phyloP scores from a whole-genome alignment of 2,113 vertebrate species.

The Sarotherodon lohbergeri region DNA sequence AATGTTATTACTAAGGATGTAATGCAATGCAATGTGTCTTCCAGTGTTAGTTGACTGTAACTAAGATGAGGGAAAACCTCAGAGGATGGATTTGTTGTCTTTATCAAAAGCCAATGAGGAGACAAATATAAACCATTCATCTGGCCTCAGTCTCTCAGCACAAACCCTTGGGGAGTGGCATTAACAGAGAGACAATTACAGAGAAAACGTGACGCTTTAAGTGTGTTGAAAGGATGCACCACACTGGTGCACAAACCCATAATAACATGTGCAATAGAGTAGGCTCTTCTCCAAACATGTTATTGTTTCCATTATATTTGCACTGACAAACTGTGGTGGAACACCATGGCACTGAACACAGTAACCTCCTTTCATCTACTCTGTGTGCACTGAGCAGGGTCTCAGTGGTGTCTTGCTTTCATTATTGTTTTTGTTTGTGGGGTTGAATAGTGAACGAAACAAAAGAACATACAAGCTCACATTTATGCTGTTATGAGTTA shows the following conservation, averaged over 20 bases:
- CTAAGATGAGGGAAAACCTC: constrained; percentile 13
- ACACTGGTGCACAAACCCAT: background rate
- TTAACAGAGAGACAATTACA: background rate
- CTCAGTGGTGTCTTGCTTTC: background rate
- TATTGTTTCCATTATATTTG: constrained; percentile 15
- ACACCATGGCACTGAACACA: background rate
- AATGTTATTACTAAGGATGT: constrained; percentile 11
- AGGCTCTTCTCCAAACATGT: background rate
- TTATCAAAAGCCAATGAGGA: constrained; percentile 47
- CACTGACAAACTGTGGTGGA: background rate
- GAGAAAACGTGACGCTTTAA: constrained; percentile 3
- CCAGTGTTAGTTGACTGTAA: constrained; percentile 5
- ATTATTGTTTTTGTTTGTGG: background rate
- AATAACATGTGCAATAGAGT: background rate
- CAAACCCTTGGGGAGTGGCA: constrained; percentile 17
- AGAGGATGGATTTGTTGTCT: constrained; percentile 45
- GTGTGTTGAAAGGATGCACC: constrained; percentile 1
- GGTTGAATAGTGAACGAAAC: background rate
- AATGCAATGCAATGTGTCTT: background rate
- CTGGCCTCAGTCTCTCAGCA: constrained; percentile 1
- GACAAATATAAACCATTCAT: constrained; percentile 49
- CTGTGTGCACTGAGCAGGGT: background rate
- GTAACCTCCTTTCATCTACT: background rate
- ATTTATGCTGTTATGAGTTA: background rate
- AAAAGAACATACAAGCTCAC: background rate